A percentile compares a stretch with the other conserved stretches of the same genome.
Evolutionary conservation across 1,140 invertebrate species (phyloP).

Genomic region (Venustaconcha ellipsiformis): DNA sequence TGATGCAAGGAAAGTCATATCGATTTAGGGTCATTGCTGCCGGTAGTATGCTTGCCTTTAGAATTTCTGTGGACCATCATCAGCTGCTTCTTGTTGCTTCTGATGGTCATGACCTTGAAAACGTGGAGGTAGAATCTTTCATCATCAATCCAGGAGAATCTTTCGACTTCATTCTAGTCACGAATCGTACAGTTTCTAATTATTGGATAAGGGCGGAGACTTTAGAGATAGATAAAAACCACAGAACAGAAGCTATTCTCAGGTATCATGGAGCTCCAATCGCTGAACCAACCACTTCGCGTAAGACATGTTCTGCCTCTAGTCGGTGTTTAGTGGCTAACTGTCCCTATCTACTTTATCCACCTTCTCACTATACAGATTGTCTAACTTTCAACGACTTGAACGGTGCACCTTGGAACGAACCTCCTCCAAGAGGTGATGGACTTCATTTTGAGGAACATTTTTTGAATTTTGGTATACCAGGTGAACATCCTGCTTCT

Average conservation of each 20-base stretch:
- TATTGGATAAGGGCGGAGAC: slow-evolving; percentile 85
- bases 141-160: slow-evolving; percentile 77
- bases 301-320: slow-evolving; percentile 26
- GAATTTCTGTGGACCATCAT: slow-evolving; percentile 85
- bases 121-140: slow-evolving; percentile 72
- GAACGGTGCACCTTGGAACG: slow-evolving; percentile 21
- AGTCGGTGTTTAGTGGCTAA: slow-evolving; percentile 48
- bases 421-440: slow-evolving; percentile 22
- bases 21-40: slow-evolving; percentile 56
- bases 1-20: slow-evolving; percentile 36
- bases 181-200: slow-evolving; percentile 77
- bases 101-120: slow-evolving; percentile 84
- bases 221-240: slow-evolving; percentile 31
- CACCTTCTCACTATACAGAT: too few species aligned
- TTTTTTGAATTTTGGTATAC: slow-evolving; percentile 61
- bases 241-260: slow-evolving; percentile 75
- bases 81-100: slow-evolving; percentile 81
- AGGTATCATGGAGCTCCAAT: slow-evolving; percentile 79
- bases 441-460: slow-evolving; percentile 41
- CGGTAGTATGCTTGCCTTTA: slow-evolving; percentile 51
- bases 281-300: slow-evolving; percentile 72
- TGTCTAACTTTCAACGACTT: slow-evolving; percentile 45
- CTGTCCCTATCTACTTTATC: slow-evolving; percentile 52
- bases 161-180: slow-evolving; percentile 85
- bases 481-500: slow-evolving; percentile 46